phyloP scores from a whole-genome alignment of 2,888 invertebrate genomes.

The Nomada lathburiana region DNA sequence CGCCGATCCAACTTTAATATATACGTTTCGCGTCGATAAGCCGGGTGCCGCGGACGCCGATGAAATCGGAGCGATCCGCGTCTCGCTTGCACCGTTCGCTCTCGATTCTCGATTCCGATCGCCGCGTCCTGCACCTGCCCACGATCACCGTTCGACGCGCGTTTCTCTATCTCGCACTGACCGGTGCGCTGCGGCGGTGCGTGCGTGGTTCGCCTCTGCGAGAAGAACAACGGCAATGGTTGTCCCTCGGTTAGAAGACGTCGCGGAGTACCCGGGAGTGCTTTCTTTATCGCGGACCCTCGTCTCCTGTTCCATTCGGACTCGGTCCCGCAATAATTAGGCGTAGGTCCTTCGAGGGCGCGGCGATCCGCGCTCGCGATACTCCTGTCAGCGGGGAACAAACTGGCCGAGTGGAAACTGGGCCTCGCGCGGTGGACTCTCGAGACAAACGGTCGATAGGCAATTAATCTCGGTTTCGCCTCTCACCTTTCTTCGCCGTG shows the following conservation, averaged over 20 bases:
- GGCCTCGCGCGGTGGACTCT: conserved; percentile 63
- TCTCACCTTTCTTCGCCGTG: conserved; percentile 25
- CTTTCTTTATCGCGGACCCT: conserved; percentile 50
- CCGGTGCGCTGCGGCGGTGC: too few species aligned
- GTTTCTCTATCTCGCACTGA: background rate
- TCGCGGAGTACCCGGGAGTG: conserved; percentile 25
- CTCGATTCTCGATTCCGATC: background rate
- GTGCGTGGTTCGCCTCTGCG: background rate
- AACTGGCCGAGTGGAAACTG: conserved; percentile 68
- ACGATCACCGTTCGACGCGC: background rate
- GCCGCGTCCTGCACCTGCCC: background rate
- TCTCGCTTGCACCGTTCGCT: background rate
- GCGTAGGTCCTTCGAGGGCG: conserved; percentile 64
- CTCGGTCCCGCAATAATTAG: conserved; percentile 65
- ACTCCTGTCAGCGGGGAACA: conserved; percentile 65
- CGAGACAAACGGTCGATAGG: conserved; percentile 74
- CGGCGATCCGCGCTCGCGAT: conserved; percentile 70
- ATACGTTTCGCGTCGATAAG: background rate
- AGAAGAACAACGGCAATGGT: background rate
- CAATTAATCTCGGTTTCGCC: conserved; percentile 69
- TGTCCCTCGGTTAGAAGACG: background rate
- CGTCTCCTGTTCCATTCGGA: conserved; percentile 32
- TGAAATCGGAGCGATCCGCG: background rate
- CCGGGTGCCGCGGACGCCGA: too few species aligned
- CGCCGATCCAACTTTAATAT: conserved; percentile 41